phyloP scores from a whole-genome alignment of 2,113 vertebrate species.

The Taxidea taxus region DNA sequence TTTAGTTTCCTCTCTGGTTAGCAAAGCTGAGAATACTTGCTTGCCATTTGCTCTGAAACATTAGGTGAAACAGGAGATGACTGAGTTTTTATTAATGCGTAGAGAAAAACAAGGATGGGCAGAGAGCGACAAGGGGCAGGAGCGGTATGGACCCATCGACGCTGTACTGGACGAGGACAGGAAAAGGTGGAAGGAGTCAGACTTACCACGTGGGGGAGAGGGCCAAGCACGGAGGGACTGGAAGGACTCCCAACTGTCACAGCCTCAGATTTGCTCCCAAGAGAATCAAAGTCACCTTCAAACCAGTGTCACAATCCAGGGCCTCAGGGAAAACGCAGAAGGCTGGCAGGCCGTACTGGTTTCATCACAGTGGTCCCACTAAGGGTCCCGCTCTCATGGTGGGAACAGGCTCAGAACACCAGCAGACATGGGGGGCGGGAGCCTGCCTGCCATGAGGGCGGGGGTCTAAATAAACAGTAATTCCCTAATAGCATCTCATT shows the following conservation, averaged over 20 bases:
- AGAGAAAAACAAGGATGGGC: neutral
- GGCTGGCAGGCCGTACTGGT: neutral
- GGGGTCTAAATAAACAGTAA: neutral
- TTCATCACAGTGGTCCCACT: neutral
- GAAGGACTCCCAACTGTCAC: neutral
- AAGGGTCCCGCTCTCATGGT: neutral
- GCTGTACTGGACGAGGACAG: neutral
- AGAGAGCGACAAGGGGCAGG: neutral
- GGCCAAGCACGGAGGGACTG: neutral
- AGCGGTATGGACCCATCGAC: neutral
- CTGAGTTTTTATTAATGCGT: neutral
- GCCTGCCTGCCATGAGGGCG: rapidly evolving
- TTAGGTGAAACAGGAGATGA: neutral
- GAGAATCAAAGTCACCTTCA: neutral
- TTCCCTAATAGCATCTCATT: neutral
- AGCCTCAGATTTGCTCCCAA: neutral
- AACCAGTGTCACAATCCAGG: neutral
- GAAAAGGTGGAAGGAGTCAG: neutral
- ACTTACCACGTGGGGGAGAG: neutral
- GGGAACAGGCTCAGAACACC: neutral
- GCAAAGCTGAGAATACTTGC: neutral
- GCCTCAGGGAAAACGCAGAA: neutral
- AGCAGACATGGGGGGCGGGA: neutral
- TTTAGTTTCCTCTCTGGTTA: neutral
- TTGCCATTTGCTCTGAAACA: neutral